Evolutionary conservation across 1,140 invertebrate species (phyloP).

Genomic region (Ceratitis capitata): DNA sequence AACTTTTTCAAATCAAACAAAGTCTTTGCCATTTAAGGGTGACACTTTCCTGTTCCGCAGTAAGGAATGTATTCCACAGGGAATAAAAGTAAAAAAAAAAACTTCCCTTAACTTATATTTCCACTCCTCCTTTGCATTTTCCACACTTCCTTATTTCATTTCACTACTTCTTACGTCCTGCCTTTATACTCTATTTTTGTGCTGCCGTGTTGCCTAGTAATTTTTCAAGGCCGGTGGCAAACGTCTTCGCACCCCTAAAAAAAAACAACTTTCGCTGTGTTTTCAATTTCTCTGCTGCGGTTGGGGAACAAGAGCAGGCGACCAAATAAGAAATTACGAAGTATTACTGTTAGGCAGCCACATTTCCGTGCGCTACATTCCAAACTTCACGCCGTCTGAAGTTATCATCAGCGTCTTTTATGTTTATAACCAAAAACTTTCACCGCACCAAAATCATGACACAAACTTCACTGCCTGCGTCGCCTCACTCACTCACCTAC

Average conservation of each 20-base stretch:
- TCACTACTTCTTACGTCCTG: neutral
- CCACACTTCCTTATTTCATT: neutral
- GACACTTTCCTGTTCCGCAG: neutral
- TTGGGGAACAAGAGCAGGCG: neutral
- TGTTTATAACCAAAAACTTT: neutral
- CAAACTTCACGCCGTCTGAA: neutral
- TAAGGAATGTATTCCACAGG: neutral
- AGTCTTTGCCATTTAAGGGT: neutral
- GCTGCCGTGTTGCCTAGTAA: neutral
- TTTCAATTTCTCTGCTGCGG: neutral
- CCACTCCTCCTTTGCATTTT: neutral
- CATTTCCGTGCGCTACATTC: slow-evolving; percentile 8
- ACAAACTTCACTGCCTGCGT: neutral
- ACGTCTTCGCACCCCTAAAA: neutral
- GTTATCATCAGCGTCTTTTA: slow-evolving; percentile 17
- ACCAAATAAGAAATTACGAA: too few relatives aligned
- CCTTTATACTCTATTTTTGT: neutral
- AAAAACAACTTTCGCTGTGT: slow-evolving; percentile 3
- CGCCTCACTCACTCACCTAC: neutral
- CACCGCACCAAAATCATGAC: neutral
- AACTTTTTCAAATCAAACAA: neutral
- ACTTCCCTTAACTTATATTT: neutral
- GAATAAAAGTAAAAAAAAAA: neutral
- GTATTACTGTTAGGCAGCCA: neutral
- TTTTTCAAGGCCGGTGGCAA: slow-evolving; percentile 9